phyloP scores from a whole-genome alignment of 2,888 invertebrate genomes.

The Mimumesa dahlbomi region DNA sequence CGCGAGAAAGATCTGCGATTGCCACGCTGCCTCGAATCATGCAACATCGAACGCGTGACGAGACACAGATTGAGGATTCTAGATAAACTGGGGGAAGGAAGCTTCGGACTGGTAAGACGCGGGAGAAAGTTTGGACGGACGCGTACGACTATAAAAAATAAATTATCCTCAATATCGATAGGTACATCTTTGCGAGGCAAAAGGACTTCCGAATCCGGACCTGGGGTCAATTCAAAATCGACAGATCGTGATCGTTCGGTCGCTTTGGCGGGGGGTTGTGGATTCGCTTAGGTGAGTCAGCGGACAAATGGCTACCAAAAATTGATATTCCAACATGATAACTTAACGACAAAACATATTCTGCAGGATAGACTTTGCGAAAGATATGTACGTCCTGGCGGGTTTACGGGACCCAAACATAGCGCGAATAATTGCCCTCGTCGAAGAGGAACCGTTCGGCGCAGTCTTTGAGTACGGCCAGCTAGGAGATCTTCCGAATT shows the following conservation, averaged over 20 bases:
- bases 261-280: conserved; percentile 88
- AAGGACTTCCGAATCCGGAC: conserved; percentile 84
- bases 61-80: conserved; percentile 91
- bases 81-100: conserved; percentile 93
- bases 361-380: conserved; percentile 90
- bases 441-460: conserved; percentile 92
- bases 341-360: no score
- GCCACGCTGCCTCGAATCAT: conserved; percentile 67
- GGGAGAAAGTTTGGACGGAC: no score
- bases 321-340: background rate
- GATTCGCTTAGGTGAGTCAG: conserved; percentile 83
- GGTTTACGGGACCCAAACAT: conserved; percentile 92
- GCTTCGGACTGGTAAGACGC: conserved; percentile 89
- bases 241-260: conserved; percentile 88
- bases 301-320: background rate
- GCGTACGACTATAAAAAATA: background rate
- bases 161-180: no score
- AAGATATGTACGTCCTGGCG: conserved; percentile 92
- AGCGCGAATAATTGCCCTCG: conserved; percentile 90
- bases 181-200: conserved; percentile 90
- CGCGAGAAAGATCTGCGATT: conserved; percentile 82
- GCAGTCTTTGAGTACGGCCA: conserved; percentile 95
- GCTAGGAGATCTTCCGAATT: conserved; percentile 91
- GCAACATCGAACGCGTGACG: conserved; percentile 83
- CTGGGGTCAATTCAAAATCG: conserved; percentile 84